Percentiles rank a stretch among this genome's conserved stretches.
These are phyloP conservation scores for Pachliopta kotzebuea DNA, from an alignment of 2,888 invertebrate genomes.

Conservation along the genomic window DNA sequence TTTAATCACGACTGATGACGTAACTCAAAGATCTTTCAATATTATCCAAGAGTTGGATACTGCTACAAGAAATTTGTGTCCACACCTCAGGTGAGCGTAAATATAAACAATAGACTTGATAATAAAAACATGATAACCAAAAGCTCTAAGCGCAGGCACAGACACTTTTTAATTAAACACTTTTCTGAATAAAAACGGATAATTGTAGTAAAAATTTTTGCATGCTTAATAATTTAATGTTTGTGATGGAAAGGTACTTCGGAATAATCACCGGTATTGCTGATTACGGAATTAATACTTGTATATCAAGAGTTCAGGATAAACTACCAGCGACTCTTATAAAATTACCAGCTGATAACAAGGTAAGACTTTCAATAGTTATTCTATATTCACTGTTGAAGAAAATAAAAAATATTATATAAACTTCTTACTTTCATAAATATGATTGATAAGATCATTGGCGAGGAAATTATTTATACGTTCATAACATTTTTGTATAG, in stretches of 20 bases:
- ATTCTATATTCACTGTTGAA: not conserved
- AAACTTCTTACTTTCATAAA: too few relatives aligned
- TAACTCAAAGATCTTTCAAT: conserved; percentile 1
- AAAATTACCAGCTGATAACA: conserved; percentile 16
- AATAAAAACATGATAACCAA: too few relatives aligned
- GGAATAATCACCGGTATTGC: conserved; percentile 8
- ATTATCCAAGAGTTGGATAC: conserved; percentile 36
- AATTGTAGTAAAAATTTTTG: not conserved
- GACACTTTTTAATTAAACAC: too few relatives aligned
- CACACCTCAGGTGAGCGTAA: conserved; percentile 40
- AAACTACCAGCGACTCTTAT: conserved; percentile 29
- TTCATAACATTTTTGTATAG: too few relatives aligned
- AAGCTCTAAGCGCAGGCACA: too few relatives aligned
- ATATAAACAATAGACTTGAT: not conserved
- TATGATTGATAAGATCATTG: too few relatives aligned
- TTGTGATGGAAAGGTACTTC: conserved; percentile 12
- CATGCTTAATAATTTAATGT: not conserved
- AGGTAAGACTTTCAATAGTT: conserved; percentile 10
- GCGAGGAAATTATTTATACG: too few relatives aligned
- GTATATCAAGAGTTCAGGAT: conserved; percentile 26
- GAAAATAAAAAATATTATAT: not conserved
- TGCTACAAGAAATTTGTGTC: conserved; percentile 40
- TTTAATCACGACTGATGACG: conserved; percentile 6
- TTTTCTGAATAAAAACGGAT: not conserved
- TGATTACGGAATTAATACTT: conserved; percentile 11